Evolutionary conservation across 2,888 invertebrate genomes (phyloP).

Genomic region (Lydus trimaculatus): DNA sequence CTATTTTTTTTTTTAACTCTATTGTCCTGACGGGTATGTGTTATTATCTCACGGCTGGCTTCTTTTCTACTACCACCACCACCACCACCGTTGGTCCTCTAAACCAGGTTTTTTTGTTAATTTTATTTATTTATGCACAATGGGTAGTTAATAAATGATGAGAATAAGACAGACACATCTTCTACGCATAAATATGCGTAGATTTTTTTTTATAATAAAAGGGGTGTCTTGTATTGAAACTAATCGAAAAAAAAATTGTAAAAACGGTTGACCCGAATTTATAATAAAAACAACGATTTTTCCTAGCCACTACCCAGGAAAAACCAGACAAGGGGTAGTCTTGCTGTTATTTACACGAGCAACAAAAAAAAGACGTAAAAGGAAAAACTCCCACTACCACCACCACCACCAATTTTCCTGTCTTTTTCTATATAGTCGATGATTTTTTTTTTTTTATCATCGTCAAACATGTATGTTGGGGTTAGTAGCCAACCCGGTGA

Average conservation of each 20-base stretch:
- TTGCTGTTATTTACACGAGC: no score
- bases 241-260: background rate
- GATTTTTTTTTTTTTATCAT: background rate
- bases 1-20: background rate
- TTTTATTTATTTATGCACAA: conserved; percentile 28
- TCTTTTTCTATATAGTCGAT: background rate
- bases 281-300: background rate
- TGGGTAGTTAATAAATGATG: conserved; percentile 11
- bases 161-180: no score
- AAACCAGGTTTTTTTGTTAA: background rate
- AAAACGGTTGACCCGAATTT: background rate
- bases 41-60: conserved; percentile 27
- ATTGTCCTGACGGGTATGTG: conserved; percentile 10
- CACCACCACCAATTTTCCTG: no score
- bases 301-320: background rate
- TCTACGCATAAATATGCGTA: no score
- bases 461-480: background rate
- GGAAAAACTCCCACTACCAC: no score
- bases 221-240: no score
- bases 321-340: background rate
- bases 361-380: no score
- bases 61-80: background rate
- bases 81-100: no score
- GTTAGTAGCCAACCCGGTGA: background rate
- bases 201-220: background rate